A percentile compares a stretch with the other conserved stretches of the same genome.
phyloP scores from a whole-genome alignment of 2,113 vertebrate genomes.

The Elachura formosa region DNA sequence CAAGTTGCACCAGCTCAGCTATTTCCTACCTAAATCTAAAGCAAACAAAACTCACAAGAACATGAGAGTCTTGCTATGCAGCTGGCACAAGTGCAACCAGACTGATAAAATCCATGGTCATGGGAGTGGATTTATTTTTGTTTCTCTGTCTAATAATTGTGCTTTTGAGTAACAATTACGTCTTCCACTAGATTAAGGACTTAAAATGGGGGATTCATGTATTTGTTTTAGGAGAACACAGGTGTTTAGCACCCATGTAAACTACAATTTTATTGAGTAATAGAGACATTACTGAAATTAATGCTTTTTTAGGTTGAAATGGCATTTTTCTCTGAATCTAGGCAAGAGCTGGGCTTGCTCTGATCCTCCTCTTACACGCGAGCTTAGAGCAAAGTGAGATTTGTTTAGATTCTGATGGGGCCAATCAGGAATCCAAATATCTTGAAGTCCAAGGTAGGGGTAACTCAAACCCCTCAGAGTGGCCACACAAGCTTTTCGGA shows the following conservation, averaged over 20 bases:
- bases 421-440: neutral
- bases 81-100: neutral
- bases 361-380: neutral
- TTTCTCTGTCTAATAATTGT: neutral
- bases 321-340: neutral
- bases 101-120: neutral
- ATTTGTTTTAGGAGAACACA: neutral
- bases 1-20: neutral
- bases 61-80: neutral
- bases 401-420: neutral
- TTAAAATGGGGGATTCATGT: neutral
- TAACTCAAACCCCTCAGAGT: neutral
- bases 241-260: neutral
- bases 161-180: neutral
- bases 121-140: rapidly evolving
- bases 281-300: neutral
- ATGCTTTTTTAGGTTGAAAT: neutral
- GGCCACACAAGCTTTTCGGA: neutral
- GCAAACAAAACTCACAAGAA: neutral
- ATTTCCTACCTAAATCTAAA: neutral
- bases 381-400: neutral
- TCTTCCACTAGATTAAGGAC: neutral
- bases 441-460: rapidly evolving
- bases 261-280: neutral
- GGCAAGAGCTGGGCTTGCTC: neutral